Evolutionary conservation across 23 tunicate genomes (phyloP).

Genomic region (Trididemnum clinides): DNA sequence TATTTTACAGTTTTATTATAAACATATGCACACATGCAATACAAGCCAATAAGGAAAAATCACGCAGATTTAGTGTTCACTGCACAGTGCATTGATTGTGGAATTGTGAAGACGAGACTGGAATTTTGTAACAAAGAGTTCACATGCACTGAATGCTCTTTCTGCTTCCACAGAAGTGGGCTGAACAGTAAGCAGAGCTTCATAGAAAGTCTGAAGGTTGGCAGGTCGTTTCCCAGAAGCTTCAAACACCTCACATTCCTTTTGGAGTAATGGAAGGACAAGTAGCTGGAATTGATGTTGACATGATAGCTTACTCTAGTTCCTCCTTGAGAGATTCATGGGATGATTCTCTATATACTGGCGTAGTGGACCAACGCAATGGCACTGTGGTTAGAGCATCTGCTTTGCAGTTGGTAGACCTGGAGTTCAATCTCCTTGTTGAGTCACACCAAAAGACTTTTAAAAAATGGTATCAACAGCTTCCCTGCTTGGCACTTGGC

Average conservation of each 20-base stretch:
- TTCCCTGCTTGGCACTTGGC: too few species aligned
- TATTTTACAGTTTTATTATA: neutral
- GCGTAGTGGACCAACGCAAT: too few species aligned
- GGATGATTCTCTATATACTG: too few species aligned
- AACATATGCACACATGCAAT: neutral
- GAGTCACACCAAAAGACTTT: too few species aligned
- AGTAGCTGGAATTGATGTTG: constrained; percentile 13
- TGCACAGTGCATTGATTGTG: constrained; percentile 35
- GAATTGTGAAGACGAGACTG: constrained; percentile 32
- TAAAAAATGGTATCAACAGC: too few species aligned
- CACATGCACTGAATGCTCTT: constrained; percentile 22
- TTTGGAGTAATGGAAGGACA: constrained; percentile 20
- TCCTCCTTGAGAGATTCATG: too few species aligned
- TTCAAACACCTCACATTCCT: constrained; percentile 42
- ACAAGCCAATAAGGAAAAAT: neutral
- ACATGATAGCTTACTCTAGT: neutral
- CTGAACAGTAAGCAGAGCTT: constrained; percentile 20
- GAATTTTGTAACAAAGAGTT: too few species aligned
- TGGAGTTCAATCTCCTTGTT: too few species aligned
- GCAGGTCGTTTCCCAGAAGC: constrained; percentile 50
- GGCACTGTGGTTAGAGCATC: too few species aligned
- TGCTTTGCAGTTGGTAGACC: too few species aligned
- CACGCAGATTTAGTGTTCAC: neutral
- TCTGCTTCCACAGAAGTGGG: constrained; percentile 38
- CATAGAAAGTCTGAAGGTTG: constrained; percentile 41